Conservation (phyloP, 2,113 vertebrate species). For the Cynocephalus volans region DNA sequence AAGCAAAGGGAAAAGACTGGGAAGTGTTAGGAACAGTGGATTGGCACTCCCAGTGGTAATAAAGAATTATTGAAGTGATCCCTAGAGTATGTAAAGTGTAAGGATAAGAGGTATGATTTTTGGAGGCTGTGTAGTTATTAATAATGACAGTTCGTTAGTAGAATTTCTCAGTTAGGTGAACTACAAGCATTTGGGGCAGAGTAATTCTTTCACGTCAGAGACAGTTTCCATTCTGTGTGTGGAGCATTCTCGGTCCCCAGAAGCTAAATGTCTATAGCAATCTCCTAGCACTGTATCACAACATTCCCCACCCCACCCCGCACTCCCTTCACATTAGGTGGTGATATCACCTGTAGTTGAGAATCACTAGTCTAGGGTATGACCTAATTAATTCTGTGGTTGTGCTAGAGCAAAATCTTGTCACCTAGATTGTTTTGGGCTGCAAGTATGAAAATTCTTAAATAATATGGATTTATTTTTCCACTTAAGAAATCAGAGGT, state of each 20-base stretch:
- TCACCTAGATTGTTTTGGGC: not conserved
- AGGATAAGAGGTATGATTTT: not conserved
- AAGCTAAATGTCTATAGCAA: not conserved
- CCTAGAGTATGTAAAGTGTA: not conserved
- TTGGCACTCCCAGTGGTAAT: not conserved
- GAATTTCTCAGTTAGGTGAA: not conserved
- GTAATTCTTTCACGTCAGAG: not conserved
- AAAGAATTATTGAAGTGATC: not conserved
- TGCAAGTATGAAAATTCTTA: not conserved
- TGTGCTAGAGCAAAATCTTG: not conserved
- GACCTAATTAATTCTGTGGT: not conserved
- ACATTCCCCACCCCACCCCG: fast-evolving
- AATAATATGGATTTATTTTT: not conserved
- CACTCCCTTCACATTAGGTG: not conserved
- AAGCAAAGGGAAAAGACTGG: not conserved
- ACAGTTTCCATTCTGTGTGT: not conserved
- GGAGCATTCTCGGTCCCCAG: not conserved
- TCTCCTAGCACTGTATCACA: not conserved
- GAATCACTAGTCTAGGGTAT: not conserved
- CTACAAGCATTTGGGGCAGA: not conserved
- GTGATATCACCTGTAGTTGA: not conserved
- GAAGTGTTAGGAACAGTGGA: not conserved
- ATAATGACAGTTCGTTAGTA: not conserved
- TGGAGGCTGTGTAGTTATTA: not conserved
- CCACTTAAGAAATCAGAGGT: not conserved